Evolutionary conservation across 2,797 vertebrate species (phyloP).

Genomic region (Mormyrus proboscirostris): DNA sequence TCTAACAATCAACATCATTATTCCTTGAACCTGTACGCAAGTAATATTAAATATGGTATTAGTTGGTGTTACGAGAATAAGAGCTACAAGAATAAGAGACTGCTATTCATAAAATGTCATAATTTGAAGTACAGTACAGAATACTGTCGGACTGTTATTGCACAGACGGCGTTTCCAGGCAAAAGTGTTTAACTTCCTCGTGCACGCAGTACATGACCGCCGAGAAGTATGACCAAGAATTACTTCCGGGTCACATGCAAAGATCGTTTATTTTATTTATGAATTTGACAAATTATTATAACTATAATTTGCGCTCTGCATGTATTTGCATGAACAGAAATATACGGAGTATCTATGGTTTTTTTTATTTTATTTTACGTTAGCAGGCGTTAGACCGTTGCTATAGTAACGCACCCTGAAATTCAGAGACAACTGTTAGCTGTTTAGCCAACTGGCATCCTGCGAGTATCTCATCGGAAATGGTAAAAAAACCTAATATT

Average conservation of each 20-base stretch:
- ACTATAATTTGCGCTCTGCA: not conserved
- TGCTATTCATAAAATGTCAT: not conserved
- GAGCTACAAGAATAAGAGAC: not conserved
- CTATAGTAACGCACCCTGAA: conserved; percentile 17
- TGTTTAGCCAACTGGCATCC: not conserved
- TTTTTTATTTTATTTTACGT: not conserved
- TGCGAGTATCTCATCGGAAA: not conserved
- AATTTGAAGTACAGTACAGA: not conserved
- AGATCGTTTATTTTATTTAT: not conserved
- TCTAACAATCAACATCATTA: not conserved
- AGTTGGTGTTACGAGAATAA: not conserved
- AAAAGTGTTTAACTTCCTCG: not conserved
- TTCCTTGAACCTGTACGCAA: not conserved
- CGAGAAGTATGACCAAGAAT: not conserved
- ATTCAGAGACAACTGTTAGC: not conserved
- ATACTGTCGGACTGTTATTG: not conserved
- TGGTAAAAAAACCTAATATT: not conserved
- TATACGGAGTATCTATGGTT: not conserved
- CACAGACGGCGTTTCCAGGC: not conserved
- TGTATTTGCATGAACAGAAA: not conserved
- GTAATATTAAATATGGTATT: not conserved
- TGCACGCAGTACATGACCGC: not conserved
- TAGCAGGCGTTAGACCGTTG: not conserved
- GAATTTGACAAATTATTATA: not conserved
- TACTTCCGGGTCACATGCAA: not conserved